Base-by-base conservation (phyloP, 2,888 invertebrate genomes). In the Athalia circularis region DNA sequence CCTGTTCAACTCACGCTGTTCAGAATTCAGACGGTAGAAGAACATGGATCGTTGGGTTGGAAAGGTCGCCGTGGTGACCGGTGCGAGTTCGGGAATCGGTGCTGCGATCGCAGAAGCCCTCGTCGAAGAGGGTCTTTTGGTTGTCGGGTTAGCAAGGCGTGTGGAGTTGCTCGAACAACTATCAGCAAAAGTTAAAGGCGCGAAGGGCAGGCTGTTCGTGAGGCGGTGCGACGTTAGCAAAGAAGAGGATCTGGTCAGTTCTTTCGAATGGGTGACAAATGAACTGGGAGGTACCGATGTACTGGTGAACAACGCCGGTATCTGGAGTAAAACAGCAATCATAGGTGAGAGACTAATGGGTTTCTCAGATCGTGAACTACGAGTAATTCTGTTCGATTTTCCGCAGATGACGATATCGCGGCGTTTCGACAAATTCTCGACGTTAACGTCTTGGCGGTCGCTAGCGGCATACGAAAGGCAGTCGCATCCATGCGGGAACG, bases 71-170 rank as follows among this genome's bases (percentile, higher is more conserved):
- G 91, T 94, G 13, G 93, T 94, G 70, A 94, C 94, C 0, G 94
- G 94, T 2, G 93, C 93, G 8, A 94, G 93, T 86, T 90, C 92
- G 0, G 94, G 94, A 4, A 94, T 94, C 77, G 94, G 93, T 13
- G 91, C 91, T 2, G 91, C 91, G 5, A 90, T 92, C 65, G 88
- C 89, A 5, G 84, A 87, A 80, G 90, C 91, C 77, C 87, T 93
- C 52, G 89, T 91, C 0, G 87, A 90, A 64, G 87, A 90, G 6
- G 94, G 93, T 0, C 81, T 94, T 78, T 90, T 90, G 76, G 94
- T 94, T 0, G 90, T 93, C 0, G 93, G 92, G 0, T 87, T 93
- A 81, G 92, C 92, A 0, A 88, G 93, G 77, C 91, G 92, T 52
- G 84, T 91, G 1, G 91, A 92, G 1, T 89, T 87, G 48, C 87